Percentiles rank a stretch among this genome's conserved stretches.
These are phyloP conservation scores for Spatulosminthurus flaviceps DNA, from an alignment of 2,888 invertebrate species.

Conservation along the genomic window DNA sequence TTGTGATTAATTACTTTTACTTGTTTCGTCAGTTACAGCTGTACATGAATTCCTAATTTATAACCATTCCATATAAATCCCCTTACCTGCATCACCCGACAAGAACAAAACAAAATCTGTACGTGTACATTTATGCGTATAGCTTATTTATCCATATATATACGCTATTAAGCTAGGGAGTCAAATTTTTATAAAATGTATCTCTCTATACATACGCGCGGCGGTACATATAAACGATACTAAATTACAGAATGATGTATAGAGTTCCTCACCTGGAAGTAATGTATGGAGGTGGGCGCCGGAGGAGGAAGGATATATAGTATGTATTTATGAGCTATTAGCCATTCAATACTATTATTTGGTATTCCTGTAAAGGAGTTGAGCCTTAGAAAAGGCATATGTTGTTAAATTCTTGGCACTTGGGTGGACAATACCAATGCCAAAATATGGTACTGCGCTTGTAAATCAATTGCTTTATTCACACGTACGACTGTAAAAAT, in stretches of 20 bases:
- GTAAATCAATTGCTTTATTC: constrained; percentile 18
- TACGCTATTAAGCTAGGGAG: too few relatives aligned
- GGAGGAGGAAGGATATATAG: too few relatives aligned
- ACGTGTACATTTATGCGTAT: too few relatives aligned
- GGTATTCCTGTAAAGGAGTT: constrained; percentile 9
- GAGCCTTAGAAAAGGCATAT: neutral
- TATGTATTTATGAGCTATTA: too few relatives aligned
- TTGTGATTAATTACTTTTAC: constrained; percentile 46
- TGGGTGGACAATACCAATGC: constrained; percentile 3
- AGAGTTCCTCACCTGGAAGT: too few relatives aligned
- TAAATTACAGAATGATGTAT: too few relatives aligned
- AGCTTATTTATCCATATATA: too few relatives aligned
- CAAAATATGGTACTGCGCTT: constrained; percentile 12
- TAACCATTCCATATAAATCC: constrained; percentile 22
- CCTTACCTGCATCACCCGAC: neutral
- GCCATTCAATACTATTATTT: neutral
- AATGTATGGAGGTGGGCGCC: too few relatives aligned
- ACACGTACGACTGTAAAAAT: constrained; percentile 2
- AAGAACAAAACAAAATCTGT: neutral
- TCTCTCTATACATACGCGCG: too few relatives aligned
- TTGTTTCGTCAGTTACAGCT: constrained; percentile 24
- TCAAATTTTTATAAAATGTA: too few relatives aligned
- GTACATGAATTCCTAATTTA: constrained; percentile 29
- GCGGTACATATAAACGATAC: too few relatives aligned
- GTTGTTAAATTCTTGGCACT: constrained; percentile 3